Percentiles rank a stretch among this genome's conserved stretches.
Evolutionary conservation across 2,888 invertebrate genomes (phyloP).

Genomic region (Tholera decimalis): DNA sequence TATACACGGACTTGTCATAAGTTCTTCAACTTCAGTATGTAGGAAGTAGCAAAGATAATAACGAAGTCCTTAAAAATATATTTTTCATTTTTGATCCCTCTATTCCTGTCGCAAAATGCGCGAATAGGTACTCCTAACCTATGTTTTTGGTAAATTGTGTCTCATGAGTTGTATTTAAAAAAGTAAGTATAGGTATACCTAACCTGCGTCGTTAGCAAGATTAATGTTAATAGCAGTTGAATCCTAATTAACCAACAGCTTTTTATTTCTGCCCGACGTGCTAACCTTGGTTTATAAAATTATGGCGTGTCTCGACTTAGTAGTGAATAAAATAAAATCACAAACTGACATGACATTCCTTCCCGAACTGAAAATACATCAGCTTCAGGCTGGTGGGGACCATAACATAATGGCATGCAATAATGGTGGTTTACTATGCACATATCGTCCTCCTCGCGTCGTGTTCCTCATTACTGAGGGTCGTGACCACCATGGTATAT

Average conservation of each 20-base stretch:
- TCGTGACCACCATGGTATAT: no score
- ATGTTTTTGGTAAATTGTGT: no score
- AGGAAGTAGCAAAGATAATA: no score
- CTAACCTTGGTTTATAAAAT: neutral
- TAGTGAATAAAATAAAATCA: neutral
- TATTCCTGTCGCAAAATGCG: no score
- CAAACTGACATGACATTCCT: neutral
- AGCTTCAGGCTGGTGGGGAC: neutral
- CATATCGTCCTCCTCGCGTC: no score
- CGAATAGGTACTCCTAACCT: no score
- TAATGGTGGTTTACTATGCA: no score
- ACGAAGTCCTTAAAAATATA: no score
- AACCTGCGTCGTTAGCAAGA: neutral
- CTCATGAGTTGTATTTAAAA: neutral
- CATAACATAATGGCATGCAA: no score
- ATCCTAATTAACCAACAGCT: neutral
- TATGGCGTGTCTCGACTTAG: no score
- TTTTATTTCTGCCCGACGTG: neutral
- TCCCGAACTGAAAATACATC: neutral
- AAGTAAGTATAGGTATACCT: neutral
- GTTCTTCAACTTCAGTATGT: neutral
- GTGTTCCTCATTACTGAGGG: no score
- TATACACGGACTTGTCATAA: neutral
- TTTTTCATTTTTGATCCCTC: no score
- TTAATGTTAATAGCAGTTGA: conserved; percentile 1